These are phyloP conservation scores for Pithys albifrons DNA, from an alignment of 2,113 vertebrate genomes.

Conservation along the genomic window DNA sequence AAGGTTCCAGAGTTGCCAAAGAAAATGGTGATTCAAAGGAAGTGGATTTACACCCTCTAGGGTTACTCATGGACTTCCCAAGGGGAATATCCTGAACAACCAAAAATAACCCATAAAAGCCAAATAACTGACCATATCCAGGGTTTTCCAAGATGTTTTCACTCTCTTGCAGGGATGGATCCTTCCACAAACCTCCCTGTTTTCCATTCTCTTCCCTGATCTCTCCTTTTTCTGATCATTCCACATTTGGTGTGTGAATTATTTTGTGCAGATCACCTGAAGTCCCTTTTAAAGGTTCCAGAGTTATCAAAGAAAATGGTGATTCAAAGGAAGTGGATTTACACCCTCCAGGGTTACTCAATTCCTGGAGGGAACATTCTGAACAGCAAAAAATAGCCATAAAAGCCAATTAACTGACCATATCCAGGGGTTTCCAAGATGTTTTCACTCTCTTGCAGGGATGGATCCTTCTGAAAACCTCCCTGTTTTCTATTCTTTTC, in stretches of 20 bases:
- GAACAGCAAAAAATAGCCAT: neutral
- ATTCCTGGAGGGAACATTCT: neutral
- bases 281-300: neutral
- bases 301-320: neutral
- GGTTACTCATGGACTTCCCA: too few relatives aligned
- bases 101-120: too few relatives aligned
- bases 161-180: too few relatives aligned
- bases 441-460: neutral
- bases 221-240: neutral
- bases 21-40: too few relatives aligned
- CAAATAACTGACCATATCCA: too few relatives aligned
- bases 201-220: too few relatives aligned
- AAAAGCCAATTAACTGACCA: neutral
- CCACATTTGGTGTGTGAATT: fast-evolving
- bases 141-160: too few relatives aligned
- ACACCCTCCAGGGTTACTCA: neutral
- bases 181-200: too few relatives aligned
- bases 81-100: too few relatives aligned
- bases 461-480: neutral
- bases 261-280: neutral
- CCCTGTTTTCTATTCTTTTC: neutral
- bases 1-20: too few relatives aligned
- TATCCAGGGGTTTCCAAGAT: neutral
- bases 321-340: neutral
- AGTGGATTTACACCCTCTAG: too few relatives aligned